A percentile compares a stretch with the other conserved stretches of the same genome.
These are phyloP conservation scores for Bugulina stolonifera DNA, from an alignment of 2,888 invertebrate species.

Conservation along the genomic window DNA sequence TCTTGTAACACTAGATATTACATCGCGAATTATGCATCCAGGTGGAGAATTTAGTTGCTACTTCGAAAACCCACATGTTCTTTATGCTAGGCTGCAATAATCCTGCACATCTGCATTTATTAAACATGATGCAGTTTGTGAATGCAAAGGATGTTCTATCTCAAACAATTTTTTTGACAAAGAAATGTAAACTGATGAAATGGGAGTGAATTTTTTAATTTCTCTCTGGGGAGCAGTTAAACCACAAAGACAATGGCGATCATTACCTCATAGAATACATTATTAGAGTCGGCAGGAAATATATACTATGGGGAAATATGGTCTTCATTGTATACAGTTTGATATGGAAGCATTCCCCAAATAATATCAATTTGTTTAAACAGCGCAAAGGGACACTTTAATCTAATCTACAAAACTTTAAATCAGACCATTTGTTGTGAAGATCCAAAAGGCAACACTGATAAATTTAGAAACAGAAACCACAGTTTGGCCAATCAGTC, in stretches of 20 bases:
- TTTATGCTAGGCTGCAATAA: constrained; percentile 1
- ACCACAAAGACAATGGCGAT: constrained; percentile 22
- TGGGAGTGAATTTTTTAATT: background rate
- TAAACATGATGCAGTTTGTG: background rate
- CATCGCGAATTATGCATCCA: background rate
- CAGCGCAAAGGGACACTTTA: background rate
- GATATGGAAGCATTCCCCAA: background rate
- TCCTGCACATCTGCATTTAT: constrained; percentile 16
- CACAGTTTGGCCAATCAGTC: too few species aligned
- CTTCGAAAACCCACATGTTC: background rate
- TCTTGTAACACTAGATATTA: too few species aligned
- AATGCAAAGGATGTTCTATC: background rate
- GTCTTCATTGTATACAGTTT: background rate
- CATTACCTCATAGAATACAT: constrained; percentile 18
- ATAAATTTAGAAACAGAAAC: too few species aligned
- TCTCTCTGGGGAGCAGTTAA: constrained; percentile 11
- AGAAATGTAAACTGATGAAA: constrained; percentile 19
- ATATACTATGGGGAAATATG: background rate
- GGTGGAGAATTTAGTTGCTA: constrained; percentile 21
- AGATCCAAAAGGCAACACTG: too few species aligned
- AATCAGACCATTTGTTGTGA: too few species aligned
- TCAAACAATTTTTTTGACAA: constrained; percentile 13
- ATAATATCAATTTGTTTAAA: background rate
- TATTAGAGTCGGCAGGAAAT: background rate
- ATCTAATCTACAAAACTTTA: background rate